Base-by-base conservation (phyloP, 2,888 invertebrate species). In the Acleris holmiana region DNA sequence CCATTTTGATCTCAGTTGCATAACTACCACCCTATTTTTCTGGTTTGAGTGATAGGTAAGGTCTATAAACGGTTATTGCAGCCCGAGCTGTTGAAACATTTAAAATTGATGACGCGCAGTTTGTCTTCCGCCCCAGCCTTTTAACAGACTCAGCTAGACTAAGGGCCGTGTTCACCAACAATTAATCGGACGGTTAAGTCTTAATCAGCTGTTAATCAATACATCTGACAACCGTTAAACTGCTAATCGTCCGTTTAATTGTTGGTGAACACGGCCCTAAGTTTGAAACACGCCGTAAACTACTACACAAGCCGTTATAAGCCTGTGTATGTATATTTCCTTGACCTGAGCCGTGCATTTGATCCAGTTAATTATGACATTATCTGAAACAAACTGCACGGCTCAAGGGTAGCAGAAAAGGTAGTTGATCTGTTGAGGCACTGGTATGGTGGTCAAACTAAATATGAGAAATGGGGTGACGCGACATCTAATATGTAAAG, bases 361-460 rank as follows among this genome's bases (percentile, higher is more conserved):
- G 71, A 73, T 17, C 60, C 66, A 6, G 69, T 71, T 5, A 68
- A 68, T 63, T 70, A 70, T 63, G 53, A 69, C 3, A 57, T 69
- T 59, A 66, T 70, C 19, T 70, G 69, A 68, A 17, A 50, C 44
- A 69, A 71, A 59, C n/a, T 73, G 29, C 18, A 8, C 13, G 29
- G 44, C 23, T 59, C 66, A n/a, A 19, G 55, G 5, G 67, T 68
- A 4, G 66, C 71, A 10, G 48, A 58, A 8, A 19, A 68, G 19
- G 41, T 69, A 8, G 60, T 67, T 40, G 4, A 23, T 23, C 23
- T 23, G 23, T 23, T 23, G 23, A 23, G 23, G 23, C 4, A 23
- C n/a, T n/a, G n/a, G n/a, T n/a, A n/a, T n/a, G 23, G 23, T 4
- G 23, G 23, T 23, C 23, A n/a, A 56, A 59, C 53, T 6, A 67